Percentiles rank a stretch among this genome's conserved stretches.
Evolutionary conservation across 1,140 invertebrate genomes (phyloP).

Genomic region (Zaprionus kolodkinae): DNA sequence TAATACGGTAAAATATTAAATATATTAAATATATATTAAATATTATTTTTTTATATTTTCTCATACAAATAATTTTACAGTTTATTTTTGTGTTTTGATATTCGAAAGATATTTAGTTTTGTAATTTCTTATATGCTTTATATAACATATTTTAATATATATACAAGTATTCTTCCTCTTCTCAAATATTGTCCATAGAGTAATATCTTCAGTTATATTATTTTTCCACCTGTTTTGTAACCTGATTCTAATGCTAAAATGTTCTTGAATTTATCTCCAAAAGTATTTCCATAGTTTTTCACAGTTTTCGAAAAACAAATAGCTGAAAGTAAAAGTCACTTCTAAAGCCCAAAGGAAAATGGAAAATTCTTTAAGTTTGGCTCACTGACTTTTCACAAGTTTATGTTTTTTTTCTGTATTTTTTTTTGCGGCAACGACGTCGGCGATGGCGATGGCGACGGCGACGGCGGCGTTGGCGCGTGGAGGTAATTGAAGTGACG

Average conservation of each 20-base stretch:
- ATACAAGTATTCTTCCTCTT: background rate
- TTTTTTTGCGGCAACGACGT: slow-evolving; percentile 52
- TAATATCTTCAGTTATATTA: background rate
- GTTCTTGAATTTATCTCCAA: background rate
- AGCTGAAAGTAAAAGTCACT: slow-evolving; percentile 17
- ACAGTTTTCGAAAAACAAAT: background rate
- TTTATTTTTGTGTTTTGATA: too few species aligned
- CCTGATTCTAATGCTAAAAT: background rate
- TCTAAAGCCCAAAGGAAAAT: slow-evolving; percentile 32
- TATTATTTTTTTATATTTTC: too few species aligned
- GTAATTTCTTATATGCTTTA: background rate
- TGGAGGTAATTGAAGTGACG: slow-evolving; percentile 82
- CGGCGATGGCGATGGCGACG: slow-evolving; percentile 14
- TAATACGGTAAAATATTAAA: too few species aligned
- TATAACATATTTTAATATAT: background rate
- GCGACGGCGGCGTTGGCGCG: slow-evolving; percentile 69
- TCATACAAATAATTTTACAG: too few species aligned
- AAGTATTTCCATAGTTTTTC: background rate
- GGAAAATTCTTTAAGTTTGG: slow-evolving; percentile 61
- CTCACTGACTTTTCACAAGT: slow-evolving; percentile 73
- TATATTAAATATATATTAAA: too few species aligned
- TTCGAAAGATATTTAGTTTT: too few species aligned
- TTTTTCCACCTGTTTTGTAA: background rate
- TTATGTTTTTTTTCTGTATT: slow-evolving; percentile 8
- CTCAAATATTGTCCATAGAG: background rate